Evolutionary conservation across 2,888 invertebrate species (phyloP), one percentile per base, ranked within the genome.

Genomic region (Alsophila aescularia): DNA sequence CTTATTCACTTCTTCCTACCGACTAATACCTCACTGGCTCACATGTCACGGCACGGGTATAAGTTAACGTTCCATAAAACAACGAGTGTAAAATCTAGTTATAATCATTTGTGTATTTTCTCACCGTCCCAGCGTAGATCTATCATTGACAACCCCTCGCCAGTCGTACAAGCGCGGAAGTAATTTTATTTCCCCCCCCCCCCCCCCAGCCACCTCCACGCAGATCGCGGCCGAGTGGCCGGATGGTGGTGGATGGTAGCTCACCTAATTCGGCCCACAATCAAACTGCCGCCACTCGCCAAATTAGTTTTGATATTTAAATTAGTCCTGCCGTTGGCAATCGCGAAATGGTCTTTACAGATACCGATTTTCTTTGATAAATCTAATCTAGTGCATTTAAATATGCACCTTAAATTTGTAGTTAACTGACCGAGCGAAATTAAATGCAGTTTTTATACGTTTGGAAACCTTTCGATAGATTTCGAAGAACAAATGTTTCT

Each of bases 271-370:
- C 79, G 72, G 70, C 65, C 76, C 74, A 79, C 84, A 88, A 87
- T 87, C 87, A 84, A 86, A 85, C 81, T 76, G 81, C 79, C 66
- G 73, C 77, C 85, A 83, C 82, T 76, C 75, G 70, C 75, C 84
- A 83, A 88, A 89, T 90, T 88, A 88, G 87, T 90, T 90, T 88
- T 85, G 85, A 89, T 89, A 90, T 90, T 90, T 87, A 88, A 89
- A 90, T 89, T 78, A 82, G 79, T 71, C 75, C 70, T 67, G 81
- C 83, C 77, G 76, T 64, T 70, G 77, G 84, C 81, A 65, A 74
- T 77, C 73, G 70, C 50, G 48, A 35, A 29, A 10, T 8, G 9
- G 6, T 24, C 29, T 73, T 83, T 79, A 81, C 14, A 67, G 12
- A 8, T 4, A 12, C 37, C 66, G 67, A 58, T 35, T 49, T 51